Evolutionary conservation across 2,113 vertebrate genomes (phyloP).

Genomic region (Leptocoma aspasia): DNA sequence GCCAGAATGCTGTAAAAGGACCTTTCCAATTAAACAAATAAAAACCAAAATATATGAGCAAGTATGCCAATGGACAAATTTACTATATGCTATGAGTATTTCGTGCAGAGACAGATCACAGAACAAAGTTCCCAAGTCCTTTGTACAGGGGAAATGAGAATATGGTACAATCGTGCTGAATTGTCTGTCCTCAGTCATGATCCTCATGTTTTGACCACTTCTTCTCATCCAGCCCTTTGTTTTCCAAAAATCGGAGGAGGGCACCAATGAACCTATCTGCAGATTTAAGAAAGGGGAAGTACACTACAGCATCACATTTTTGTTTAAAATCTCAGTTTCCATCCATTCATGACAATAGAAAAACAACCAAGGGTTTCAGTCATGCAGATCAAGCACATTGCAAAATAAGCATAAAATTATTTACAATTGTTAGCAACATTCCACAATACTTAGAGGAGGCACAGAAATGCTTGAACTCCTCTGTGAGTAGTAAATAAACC

Average conservation of each 20-base stretch:
- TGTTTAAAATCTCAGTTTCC: background rate
- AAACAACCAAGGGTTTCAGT: background rate
- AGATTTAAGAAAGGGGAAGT: background rate
- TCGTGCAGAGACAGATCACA: background rate
- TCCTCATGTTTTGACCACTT: background rate
- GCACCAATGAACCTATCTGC: background rate
- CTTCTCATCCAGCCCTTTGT: background rate
- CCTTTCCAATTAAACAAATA: background rate
- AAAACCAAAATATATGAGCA: background rate
- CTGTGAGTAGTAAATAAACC: slow-evolving; percentile 32
- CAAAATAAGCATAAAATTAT: slow-evolving; percentile 36
- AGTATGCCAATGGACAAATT: background rate
- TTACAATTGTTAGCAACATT: slow-evolving; percentile 35
- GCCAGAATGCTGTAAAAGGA: background rate
- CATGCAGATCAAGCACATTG: background rate
- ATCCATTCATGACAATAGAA: background rate
- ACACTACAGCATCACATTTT: background rate
- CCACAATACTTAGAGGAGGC: slow-evolving; percentile 1
- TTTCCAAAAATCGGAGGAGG: background rate
- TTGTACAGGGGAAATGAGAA: background rate
- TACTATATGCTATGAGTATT: background rate
- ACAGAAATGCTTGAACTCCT: slow-evolving; percentile 26
- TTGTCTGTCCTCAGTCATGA: background rate
- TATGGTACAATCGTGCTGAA: background rate
- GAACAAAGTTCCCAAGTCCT: background rate